Percentiles rank a stretch among this genome's conserved stretches.
These are phyloP conservation scores for Drosophila koepferae DNA, from an alignment of 2,888 invertebrate genomes.

Conservation along the genomic window DNA sequence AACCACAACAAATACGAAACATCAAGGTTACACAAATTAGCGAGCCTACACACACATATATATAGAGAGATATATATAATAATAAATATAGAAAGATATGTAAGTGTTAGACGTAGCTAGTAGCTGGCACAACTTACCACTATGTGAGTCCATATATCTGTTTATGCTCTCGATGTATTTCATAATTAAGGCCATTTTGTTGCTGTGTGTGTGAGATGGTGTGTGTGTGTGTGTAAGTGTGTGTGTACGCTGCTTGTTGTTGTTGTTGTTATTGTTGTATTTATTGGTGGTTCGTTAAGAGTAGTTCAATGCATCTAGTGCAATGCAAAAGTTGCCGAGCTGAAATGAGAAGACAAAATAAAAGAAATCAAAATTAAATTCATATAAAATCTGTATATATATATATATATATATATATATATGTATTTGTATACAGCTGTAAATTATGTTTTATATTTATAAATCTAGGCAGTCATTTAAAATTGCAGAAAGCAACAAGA, in stretches of 20 bases:
- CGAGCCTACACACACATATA: constrained; percentile 31
- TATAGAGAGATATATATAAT: constrained; percentile 1
- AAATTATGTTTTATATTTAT: constrained; percentile 10
- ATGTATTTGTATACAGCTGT: not conserved
- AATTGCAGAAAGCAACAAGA: not conserved
- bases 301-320: constrained; percentile 42
- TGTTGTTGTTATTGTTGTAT: constrained; percentile 32
- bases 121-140: constrained; percentile 88
- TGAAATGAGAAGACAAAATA: constrained; percentile 41
- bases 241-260: constrained; percentile 26
- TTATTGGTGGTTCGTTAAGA: constrained; percentile 48
- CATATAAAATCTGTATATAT: constrained; percentile 1
- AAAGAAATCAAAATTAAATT: not conserved
- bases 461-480: constrained; percentile 27
- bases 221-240: constrained; percentile 48
- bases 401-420: not conserved
- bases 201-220: constrained; percentile 73
- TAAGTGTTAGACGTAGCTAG: constrained; percentile 4
- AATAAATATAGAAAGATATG: constrained; percentile 9
- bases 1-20: constrained; percentile 22
- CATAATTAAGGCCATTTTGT: constrained; percentile 92
- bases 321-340: constrained; percentile 48
- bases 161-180: constrained; percentile 92
- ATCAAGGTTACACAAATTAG: constrained; percentile 80
- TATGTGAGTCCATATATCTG: constrained; percentile 92